These are phyloP conservation scores for Sicus ferrugineus DNA, from an alignment of 2,888 invertebrate genomes.

Conservation along the genomic window DNA sequence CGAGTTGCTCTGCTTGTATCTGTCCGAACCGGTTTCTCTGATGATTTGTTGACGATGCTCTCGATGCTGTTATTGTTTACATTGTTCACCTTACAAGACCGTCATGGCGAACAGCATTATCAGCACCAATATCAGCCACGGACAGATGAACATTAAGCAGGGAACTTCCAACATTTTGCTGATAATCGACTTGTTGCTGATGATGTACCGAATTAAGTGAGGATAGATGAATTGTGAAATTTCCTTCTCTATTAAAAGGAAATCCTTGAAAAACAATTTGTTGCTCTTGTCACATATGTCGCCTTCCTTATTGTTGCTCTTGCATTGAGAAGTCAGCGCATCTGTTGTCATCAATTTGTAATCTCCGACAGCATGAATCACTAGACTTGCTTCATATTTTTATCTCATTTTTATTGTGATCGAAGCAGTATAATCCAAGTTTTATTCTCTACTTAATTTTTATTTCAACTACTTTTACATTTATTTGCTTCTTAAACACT, in stretches of 20 bases:
- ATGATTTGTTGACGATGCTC: conserved; percentile 13
- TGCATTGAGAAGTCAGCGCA: conserved; percentile 3
- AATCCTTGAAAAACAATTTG: not conserved
- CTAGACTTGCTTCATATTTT: not conserved
- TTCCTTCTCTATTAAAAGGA: too few species aligned
- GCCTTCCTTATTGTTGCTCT: not conserved
- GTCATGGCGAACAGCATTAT: conserved; percentile 74
- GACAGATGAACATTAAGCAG: conserved; percentile 73
- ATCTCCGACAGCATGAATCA: not conserved
- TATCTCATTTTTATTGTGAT: too few species aligned
- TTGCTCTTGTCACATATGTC: not conserved
- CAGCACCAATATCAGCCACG: conserved; percentile 74
- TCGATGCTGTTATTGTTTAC: not conserved
- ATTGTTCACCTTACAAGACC: conserved; percentile 65
- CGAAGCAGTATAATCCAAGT: too few species aligned
- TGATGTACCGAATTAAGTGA: not conserved
- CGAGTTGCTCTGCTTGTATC: not conserved
- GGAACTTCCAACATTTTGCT: conserved; percentile 64
- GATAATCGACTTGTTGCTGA: conserved; percentile 11
- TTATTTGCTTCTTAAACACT: not conserved
- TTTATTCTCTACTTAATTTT: not conserved
- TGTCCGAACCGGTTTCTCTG: not conserved
- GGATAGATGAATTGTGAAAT: not conserved
- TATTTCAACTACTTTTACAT: not conserved
- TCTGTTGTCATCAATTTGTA: conserved; percentile 21